Base-by-base conservation (phyloP, 2,797 vertebrate genomes). In the Cetoscarus ocellatus region DNA sequence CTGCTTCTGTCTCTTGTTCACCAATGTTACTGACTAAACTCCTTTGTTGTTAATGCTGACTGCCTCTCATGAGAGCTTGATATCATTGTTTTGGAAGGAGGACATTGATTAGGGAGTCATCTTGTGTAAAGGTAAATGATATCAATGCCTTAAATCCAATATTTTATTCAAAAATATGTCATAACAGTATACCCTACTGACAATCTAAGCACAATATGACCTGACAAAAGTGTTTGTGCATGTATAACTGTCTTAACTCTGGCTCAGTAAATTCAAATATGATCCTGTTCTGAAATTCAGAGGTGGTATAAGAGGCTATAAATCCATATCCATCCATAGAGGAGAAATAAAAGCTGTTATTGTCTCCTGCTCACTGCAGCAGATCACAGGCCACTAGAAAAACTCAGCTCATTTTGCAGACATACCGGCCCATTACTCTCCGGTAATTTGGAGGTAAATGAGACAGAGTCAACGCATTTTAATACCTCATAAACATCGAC, bases 401-500 rank as follows among this genome's bases (percentile, higher is more conserved):
- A 62, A 55, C 54, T 58, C 53, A n/a, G 59, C 74, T 79, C 35
- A 73, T 80, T 65, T 84, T 67, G 55, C 67, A 70, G 62, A 70
- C 42, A 49, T 48, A 36, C 40, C 50, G 51, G 50, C 57, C 53
- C 70, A 73, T 84, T 85, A 73, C 65, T 82, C 53, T 19, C 48
- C 50, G 76, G 67, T 71, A 66, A 86, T 86, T 88, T 75, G 50
- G 40, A 72, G 65, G 70, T 80, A 89, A 90, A 87, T 81, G 79
- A 89, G 80, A 84, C 71, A 39, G 52, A 82, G 71, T 60, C 18
- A 2, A 76, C 7, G 44, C 80, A 74, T 87, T 90, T 86, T 70
- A 77, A 84, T 79, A 70, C 64, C 82, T 86, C 75, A 79, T 78
- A 86, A 82, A 81, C 85, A 83, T 50, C 79, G 79, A 85, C 85